phyloP scores from a whole-genome alignment of 1,140 invertebrate genomes.

The Heliconius hermathena region DNA sequence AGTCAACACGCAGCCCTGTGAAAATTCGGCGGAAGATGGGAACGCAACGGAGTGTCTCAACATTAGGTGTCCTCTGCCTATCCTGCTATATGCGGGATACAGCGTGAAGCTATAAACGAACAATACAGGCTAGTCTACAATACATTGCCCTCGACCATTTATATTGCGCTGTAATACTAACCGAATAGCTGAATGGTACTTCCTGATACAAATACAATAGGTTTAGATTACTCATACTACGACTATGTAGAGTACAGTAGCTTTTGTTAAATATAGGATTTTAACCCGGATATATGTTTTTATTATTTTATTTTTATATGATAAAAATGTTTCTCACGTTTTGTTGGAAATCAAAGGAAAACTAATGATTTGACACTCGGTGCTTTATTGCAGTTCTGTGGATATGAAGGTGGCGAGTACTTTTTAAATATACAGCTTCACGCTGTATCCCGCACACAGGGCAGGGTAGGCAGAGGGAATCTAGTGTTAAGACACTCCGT shows the following conservation, averaged over 20 bases:
- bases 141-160: conserved; percentile 26
- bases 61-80: not conserved
- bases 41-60: too few relatives aligned
- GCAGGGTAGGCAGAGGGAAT: too few relatives aligned
- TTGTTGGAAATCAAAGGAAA: too few relatives aligned
- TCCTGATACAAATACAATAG: conserved; percentile 19
- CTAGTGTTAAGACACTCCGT: too few relatives aligned
- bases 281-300: not conserved
- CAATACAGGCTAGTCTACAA: not conserved
- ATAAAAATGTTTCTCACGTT: too few relatives aligned
- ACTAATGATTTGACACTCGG: too few relatives aligned
- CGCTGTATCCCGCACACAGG: too few relatives aligned
- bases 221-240: conserved; percentile 19
- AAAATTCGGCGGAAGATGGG: not conserved
- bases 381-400: too few relatives aligned
- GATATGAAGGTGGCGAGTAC: too few relatives aligned
- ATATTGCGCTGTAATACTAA: conserved; percentile 21
- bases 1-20: not conserved
- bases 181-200: conserved; percentile 18
- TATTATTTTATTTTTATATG: not conserved
- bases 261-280: conserved; percentile 1
- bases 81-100: not conserved
- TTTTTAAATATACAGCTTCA: too few relatives aligned
- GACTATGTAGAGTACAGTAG: not conserved
- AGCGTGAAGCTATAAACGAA: not conserved